Conservation (phyloP, 2,888 invertebrate genomes). For the Conistra vaccinii region DNA sequence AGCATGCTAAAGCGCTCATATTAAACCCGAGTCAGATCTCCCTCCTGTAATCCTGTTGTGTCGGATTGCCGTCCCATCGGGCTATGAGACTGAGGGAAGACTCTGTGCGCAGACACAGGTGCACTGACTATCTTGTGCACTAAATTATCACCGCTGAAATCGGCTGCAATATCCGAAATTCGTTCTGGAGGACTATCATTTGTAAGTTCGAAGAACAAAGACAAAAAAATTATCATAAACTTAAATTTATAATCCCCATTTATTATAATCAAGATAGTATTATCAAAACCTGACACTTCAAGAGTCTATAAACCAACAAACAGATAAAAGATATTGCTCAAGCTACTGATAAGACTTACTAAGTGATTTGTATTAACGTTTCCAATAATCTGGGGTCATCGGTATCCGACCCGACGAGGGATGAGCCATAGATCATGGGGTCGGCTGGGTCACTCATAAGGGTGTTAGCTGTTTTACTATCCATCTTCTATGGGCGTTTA, state of each 20-base stretch:
- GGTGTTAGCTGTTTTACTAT: constrained; percentile 33
- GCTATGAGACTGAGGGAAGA: too few species aligned
- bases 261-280: constrained; percentile 10
- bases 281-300: constrained; percentile 11
- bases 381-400: constrained; percentile 48
- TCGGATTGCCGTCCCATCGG: too few species aligned
- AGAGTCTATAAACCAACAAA: constrained; percentile 31
- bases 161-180: not conserved
- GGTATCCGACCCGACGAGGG: constrained; percentile 28
- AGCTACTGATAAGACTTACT: constrained; percentile 36
- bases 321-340: constrained; percentile 28
- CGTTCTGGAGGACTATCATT: not conserved
- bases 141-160: too few species aligned
- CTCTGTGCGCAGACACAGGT: not conserved
- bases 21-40: not conserved
- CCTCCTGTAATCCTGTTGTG: too few species aligned
- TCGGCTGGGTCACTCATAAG: constrained; percentile 22
- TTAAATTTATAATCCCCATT: not conserved
- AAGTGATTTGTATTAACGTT: constrained; percentile 49
- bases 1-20: not conserved
- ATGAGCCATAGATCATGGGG: constrained; percentile 28
- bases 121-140: too few species aligned
- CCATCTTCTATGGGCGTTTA: not conserved
- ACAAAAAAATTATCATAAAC: not conserved
- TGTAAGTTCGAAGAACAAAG: not conserved